Base-by-base conservation (phyloP, 2,888 invertebrate genomes). In the Nasonia oneida region DNA sequence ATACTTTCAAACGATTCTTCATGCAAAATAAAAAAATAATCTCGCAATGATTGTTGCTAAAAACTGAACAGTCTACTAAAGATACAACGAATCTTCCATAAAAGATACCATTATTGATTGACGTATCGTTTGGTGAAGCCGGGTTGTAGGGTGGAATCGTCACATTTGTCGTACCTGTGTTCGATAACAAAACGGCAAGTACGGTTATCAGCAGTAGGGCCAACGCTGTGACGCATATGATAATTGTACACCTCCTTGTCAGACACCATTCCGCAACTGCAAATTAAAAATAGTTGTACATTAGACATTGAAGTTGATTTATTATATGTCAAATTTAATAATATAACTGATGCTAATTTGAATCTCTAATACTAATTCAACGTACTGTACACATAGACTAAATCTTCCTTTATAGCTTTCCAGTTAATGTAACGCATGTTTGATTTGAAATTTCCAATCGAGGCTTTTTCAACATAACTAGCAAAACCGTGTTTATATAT, bases 251-350 rank as follows among this genome's bases (percentile, higher is more conserved):
- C 84, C 89, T 89, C 91, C 90, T 91, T 8, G 90, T 90, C 90
- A 90, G 89, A 47, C 90, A 84, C 90, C 90, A 91, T 80, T 90
- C 88, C 73, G 83, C 88, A 81, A 90, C 92, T 92, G 86, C 47
- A 76, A 83, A 71, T 61, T 61, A 0, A 33, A 29, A 74, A 74
- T 39, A 57, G 12, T 71, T 53, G 37, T 80, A 8, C 15, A 3
- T 53, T 14, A 50, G 53, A 5, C 15, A 57, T 18, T 57, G 57
- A 57, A n/a, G n/a, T 5, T 57, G 5, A 2, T n/a, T n/a, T 18
- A n/a, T n/a, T 18, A 57, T n/a, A 5, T 18, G 57, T 57, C 0
- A 57, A 18, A 57, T n/a, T 57, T n/a, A 15, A 57, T n/a, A 12
- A 47, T 12, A 12, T 12, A 4, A 39, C 6, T 39, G 39, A 39